Conservation (phyloP, 1,140 invertebrate genomes). For the Cherax destructor region DNA sequence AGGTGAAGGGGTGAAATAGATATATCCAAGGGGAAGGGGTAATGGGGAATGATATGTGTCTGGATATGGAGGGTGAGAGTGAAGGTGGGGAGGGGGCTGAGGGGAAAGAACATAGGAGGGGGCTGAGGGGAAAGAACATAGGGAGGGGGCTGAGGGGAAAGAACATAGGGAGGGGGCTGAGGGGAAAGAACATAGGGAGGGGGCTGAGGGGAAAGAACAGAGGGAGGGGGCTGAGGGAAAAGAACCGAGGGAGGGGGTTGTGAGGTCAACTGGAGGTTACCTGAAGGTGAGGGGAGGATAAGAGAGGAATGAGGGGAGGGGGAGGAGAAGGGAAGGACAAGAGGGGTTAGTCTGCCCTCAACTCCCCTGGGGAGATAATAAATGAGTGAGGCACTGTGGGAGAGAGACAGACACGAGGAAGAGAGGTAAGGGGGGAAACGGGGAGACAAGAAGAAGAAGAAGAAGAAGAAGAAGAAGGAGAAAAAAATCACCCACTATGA, state of each 20-base stretch:
- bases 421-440: not conserved
- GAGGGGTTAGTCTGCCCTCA: too few species aligned
- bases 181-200: not conserved
- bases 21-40: too few species aligned
- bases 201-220: not conserved
- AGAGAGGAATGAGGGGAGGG: not conserved
- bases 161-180: too few species aligned
- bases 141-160: too few species aligned
- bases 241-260: not conserved
- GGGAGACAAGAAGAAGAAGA: constrained; percentile 10
- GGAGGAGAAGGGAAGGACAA: too few species aligned
- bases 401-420: not conserved
- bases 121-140: not conserved
- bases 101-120: not conserved
- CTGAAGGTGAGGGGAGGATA: not conserved
- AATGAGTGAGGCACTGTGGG: not conserved
- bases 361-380: too few species aligned
- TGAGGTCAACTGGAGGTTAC: too few species aligned
- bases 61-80: not conserved
- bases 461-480: not conserved
- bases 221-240: not conserved
- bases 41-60: too few species aligned
- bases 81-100: not conserved
- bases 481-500: too few species aligned
- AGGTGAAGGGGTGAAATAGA: too few species aligned